phyloP scores from a whole-genome alignment of 2,113 vertebrate genomes.

The Brevimyrus niger region DNA sequence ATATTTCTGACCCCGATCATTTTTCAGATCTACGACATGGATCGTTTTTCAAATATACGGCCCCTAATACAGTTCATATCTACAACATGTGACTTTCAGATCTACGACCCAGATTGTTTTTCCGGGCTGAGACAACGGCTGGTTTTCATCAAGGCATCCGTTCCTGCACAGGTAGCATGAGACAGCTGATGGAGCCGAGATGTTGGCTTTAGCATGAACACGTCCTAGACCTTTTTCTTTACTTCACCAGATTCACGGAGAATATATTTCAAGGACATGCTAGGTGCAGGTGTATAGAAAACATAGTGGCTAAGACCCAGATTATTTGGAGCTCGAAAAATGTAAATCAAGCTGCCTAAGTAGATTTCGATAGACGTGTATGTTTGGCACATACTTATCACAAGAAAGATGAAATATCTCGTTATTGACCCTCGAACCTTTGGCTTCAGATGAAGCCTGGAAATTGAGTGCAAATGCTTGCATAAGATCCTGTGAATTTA shows the following conservation, averaged over 20 bases:
- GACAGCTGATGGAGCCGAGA: background rate
- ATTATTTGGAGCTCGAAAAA: background rate
- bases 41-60: background rate
- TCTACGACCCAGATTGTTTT: background rate
- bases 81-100: background rate
- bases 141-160: background rate
- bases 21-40: background rate
- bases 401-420: background rate
- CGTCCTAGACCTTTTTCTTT: background rate
- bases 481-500: slow-evolving; percentile 10
- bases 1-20: background rate
- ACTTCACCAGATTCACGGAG: background rate
- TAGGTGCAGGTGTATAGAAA: background rate
- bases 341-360: background rate
- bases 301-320: background rate
- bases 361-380: background rate
- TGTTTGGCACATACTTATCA: background rate
- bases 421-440: background rate
- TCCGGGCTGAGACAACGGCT: background rate
- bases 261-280: background rate
- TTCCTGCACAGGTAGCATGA: background rate
- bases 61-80: background rate
- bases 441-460: background rate
- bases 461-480: background rate
- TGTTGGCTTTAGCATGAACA: background rate